A percentile compares a stretch with the other conserved stretches of the same genome.
Evolutionary conservation across 2,113 vertebrate genomes (phyloP).

Genomic region (Neofelis nebulosa): DNA sequence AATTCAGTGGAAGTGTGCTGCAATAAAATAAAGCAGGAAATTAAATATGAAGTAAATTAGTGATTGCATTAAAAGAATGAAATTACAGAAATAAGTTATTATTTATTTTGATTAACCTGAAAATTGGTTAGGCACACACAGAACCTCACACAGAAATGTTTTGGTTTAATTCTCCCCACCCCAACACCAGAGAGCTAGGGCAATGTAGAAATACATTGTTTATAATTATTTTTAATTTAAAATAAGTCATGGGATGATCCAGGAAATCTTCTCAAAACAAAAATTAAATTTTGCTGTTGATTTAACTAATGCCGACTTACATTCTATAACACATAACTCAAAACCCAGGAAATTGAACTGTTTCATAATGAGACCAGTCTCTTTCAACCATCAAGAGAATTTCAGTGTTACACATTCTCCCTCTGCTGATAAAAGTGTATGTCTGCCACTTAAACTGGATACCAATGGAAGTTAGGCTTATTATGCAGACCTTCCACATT

Average conservation of each 20-base stretch:
- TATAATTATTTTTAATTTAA: neutral
- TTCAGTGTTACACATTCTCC: too few relatives aligned
- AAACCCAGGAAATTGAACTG: neutral
- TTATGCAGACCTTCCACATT: neutral
- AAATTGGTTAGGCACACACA: neutral
- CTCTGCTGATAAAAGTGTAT: neutral
- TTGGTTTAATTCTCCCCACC: neutral
- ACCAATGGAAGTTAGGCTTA: neutral
- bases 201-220: neutral
- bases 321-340: neutral
- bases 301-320: too few relatives aligned
- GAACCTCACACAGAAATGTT: neutral
- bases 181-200: neutral
- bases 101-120: neutral
- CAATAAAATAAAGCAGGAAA: neutral
- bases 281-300: neutral
- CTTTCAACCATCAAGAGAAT: neutral
- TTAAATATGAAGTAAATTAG: constrained; percentile 39
- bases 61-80: neutral
- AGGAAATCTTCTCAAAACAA: neutral
- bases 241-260: neutral
- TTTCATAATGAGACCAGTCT: neutral
- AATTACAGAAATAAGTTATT: neutral
- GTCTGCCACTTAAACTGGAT: neutral
- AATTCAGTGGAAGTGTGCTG: neutral